These are phyloP conservation scores for Hydraecia micacea DNA, from an alignment of 2,888 invertebrate genomes.

Conservation along the genomic window DNA sequence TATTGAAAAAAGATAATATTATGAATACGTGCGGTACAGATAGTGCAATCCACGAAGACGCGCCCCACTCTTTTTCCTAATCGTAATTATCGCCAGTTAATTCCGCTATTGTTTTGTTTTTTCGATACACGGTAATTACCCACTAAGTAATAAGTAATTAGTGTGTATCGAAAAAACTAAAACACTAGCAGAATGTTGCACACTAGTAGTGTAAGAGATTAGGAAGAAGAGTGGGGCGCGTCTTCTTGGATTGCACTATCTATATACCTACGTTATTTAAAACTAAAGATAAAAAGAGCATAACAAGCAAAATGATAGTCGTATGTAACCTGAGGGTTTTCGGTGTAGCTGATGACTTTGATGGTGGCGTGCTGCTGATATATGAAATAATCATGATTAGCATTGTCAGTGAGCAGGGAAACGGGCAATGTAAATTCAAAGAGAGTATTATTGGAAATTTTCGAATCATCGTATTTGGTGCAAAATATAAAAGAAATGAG, in stretches of 20 bases:
- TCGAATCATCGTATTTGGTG: background rate
- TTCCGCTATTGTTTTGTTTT: too few relatives aligned
- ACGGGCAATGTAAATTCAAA: slow-evolving; percentile 49
- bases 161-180: too few relatives aligned
- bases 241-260: too few relatives aligned
- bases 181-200: too few relatives aligned
- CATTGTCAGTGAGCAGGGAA: slow-evolving; percentile 67
- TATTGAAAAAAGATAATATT: background rate
- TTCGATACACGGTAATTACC: too few relatives aligned
- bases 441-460: background rate
- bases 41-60: too few relatives aligned
- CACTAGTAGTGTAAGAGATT: too few relatives aligned
- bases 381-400: slow-evolving; percentile 86
- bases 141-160: too few relatives aligned
- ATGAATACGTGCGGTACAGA: slow-evolving; percentile 33
- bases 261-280: slow-evolving; percentile 29
- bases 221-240: too few relatives aligned
- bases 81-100: too few relatives aligned
- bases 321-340: slow-evolving; percentile 88
- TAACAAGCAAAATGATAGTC: slow-evolving; percentile 77
- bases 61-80: too few relatives aligned
- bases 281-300: slow-evolving; percentile 56
- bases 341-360: slow-evolving; percentile 90
- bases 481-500: background rate
- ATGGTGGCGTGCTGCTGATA: slow-evolving; percentile 89